phyloP scores from a whole-genome alignment of 2,797 vertebrate genomes.

The Scolopax bukidnonensis region DNA sequence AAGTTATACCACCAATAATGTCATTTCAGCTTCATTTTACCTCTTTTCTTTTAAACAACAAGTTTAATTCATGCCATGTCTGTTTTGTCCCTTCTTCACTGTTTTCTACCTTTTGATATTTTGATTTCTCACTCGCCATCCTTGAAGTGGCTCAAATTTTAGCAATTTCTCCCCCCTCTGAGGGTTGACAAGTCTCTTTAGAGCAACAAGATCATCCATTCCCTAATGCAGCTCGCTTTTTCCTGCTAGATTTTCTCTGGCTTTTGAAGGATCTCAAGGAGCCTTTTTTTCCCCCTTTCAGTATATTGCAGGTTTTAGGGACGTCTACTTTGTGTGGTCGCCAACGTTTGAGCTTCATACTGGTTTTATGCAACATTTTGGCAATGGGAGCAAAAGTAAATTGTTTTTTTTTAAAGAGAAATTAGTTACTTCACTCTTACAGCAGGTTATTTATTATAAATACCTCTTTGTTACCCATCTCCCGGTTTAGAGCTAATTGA shows the following conservation, averaged over 20 bases:
- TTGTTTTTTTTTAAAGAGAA: not conserved
- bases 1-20: too few species aligned
- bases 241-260: not conserved
- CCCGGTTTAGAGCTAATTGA: accelerated
- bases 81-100: not conserved
- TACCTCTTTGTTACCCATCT: not conserved
- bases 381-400: not conserved
- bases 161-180: accelerated
- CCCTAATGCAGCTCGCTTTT: not conserved
- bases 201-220: not conserved
- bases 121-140: not conserved
- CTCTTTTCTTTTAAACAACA: not conserved
- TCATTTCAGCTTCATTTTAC: not conserved
- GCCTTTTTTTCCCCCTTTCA: not conserved
- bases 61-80: not conserved
- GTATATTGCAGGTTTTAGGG: not conserved
- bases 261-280: not conserved
- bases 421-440: not conserved
- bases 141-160: not conserved
- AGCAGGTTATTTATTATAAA: not conserved
- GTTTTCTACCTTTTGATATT: not conserved
- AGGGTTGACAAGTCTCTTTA: not conserved
- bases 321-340: not conserved
- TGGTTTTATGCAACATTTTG: not conserved
- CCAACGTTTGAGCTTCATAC: not conserved